These are phyloP conservation scores for Syrrhaptes paradoxus DNA, from an alignment of 2,113 vertebrate genomes.

Conservation along the genomic window DNA sequence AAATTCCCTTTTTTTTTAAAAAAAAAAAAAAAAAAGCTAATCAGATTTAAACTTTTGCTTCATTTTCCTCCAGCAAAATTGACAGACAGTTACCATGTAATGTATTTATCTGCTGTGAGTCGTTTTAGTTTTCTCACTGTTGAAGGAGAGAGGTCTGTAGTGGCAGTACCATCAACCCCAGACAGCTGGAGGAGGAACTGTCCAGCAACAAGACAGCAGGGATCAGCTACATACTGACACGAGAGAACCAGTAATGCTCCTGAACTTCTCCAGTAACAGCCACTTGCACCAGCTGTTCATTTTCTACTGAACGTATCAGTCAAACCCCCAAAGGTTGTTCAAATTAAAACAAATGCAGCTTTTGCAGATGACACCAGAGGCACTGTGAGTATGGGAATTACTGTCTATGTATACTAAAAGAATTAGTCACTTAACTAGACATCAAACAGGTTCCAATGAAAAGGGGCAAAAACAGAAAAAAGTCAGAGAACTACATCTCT, in stretches of 20 bases:
- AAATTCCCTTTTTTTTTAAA: background rate
- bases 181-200: background rate
- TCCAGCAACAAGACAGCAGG: background rate
- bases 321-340: background rate
- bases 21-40: background rate
- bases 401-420: background rate
- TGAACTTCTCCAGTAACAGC: background rate
- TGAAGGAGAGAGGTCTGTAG: background rate
- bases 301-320: background rate
- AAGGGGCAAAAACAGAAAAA: no score
- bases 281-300: background rate
- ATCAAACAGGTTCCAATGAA: background rate
- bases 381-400: background rate
- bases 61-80: background rate
- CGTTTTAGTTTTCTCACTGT: background rate
- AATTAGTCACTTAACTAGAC: background rate
- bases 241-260: background rate
- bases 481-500: background rate
- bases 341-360: background rate
- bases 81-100: background rate
- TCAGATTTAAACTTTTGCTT: background rate
- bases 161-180: background rate
- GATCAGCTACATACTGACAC: background rate
- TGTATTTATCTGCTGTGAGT: background rate
- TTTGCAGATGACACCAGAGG: background rate